phyloP scores from a whole-genome alignment of 2,797 vertebrate species.

The Cetoscarus ocellatus region DNA sequence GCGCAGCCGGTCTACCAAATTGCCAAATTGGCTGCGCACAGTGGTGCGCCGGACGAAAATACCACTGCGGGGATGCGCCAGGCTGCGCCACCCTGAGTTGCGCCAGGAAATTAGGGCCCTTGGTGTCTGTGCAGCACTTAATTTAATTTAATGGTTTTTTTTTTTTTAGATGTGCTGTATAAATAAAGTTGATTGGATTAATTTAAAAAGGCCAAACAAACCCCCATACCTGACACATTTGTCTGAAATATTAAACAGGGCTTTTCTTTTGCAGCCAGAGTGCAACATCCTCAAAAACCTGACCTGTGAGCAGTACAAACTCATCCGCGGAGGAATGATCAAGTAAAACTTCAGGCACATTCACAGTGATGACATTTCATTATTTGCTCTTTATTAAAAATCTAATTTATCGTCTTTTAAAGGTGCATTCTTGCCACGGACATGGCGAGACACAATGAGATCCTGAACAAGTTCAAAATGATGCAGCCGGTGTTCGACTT shows the following conservation, averaged over 20 bases:
- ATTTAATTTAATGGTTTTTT: background rate
- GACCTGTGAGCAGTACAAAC: slow-evolving; percentile 86
- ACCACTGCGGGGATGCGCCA: no score
- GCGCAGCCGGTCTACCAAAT: no score
- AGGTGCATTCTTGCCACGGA: slow-evolving; percentile 91
- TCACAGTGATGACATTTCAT: background rate
- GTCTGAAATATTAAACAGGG: background rate
- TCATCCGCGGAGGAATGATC: slow-evolving; percentile 83
- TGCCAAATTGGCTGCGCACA: no score
- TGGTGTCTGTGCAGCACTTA: no score
- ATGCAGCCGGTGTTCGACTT: slow-evolving; percentile 91
- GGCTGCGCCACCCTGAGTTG: no score
- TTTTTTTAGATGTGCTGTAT: no score
- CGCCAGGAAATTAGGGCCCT: no score
- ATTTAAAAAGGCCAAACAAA: no score
- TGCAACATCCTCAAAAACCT: slow-evolving; percentile 91
- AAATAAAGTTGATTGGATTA: no score
- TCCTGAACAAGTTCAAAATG: slow-evolving; percentile 89
- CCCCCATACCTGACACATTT: no score
- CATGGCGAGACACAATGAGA: slow-evolving; percentile 94
- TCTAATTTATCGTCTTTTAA: background rate
- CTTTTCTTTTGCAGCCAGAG: slow-evolving; percentile 80
- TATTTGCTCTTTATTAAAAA: background rate
- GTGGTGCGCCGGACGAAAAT: no score
- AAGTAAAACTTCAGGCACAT: slow-evolving; percentile 38